Evolutionary conservation across 2,113 vertebrate genomes (phyloP).

Genomic region (Gavialis gangeticus): DNA sequence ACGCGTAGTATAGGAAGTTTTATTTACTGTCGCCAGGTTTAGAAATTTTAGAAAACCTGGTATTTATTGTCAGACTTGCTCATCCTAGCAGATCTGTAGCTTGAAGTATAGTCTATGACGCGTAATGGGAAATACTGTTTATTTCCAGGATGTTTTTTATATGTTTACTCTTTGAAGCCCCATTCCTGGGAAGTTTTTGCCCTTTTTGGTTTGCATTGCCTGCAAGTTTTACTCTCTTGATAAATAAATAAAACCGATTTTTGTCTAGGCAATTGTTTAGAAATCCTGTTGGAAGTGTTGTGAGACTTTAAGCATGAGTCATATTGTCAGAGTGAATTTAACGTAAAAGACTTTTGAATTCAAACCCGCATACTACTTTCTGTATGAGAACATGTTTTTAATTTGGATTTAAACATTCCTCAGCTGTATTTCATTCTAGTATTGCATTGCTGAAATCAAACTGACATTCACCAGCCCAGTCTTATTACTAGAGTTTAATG

Average conservation of each 20-base stretch:
- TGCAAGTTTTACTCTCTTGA: not conserved
- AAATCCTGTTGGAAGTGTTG: not conserved
- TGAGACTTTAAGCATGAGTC: not conserved
- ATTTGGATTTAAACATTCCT: accelerated
- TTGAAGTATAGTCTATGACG: not conserved
- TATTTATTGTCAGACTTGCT: not conserved
- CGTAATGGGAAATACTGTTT: not conserved
- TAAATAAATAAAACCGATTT: too few relatives aligned
- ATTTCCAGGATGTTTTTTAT: not conserved
- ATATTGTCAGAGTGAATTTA: accelerated
- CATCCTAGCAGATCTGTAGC: not conserved
- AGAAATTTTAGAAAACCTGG: too few relatives aligned
- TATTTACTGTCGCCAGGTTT: too few relatives aligned
- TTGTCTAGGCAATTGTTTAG: too few relatives aligned
- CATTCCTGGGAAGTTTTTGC: not conserved
- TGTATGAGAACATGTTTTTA: accelerated
- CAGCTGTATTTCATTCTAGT: accelerated
- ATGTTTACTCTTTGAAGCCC: not conserved
- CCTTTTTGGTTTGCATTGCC: not conserved
- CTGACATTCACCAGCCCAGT: not conserved
- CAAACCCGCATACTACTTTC: accelerated
- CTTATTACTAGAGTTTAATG: not conserved
- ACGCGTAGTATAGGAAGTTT: too few relatives aligned
- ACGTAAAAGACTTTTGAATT: accelerated
- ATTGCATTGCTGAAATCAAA: not conserved